A percentile compares a stretch with the other conserved stretches of the same genome.
phyloP scores from a whole-genome alignment of 2,888 invertebrate species.

The Suillia variegata region DNA sequence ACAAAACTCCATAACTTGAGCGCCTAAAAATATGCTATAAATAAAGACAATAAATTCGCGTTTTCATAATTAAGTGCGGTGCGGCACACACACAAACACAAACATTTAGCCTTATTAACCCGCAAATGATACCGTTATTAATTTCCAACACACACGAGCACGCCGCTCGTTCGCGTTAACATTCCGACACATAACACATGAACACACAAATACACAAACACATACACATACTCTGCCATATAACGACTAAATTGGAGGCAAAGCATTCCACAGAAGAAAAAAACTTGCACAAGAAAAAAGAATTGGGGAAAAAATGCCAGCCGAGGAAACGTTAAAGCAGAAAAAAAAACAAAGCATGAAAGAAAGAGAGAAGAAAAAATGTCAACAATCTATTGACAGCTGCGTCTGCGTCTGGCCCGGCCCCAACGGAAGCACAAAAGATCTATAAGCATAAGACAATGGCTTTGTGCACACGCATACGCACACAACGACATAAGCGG shows the following conservation, averaged over 20 bases:
- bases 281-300: not conserved
- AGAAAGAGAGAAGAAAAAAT: constrained; percentile 41
- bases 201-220: not conserved
- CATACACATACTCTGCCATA: not conserved
- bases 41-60: constrained; percentile 52
- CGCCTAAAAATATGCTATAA: constrained; percentile 22
- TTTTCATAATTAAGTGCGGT: constrained; percentile 51
- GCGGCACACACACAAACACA: constrained; percentile 52
- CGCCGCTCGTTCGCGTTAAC: not conserved
- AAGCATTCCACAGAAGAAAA: constrained; percentile 39
- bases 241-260: constrained; percentile 52
- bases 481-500: not conserved
- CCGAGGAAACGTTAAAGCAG: too few relatives aligned
- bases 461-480: not conserved
- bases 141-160: constrained; percentile 20
- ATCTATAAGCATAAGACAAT: too few relatives aligned
- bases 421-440: too few relatives aligned
- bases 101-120: constrained; percentile 54
- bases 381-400: constrained; percentile 54
- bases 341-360: too few relatives aligned
- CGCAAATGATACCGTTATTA: constrained; percentile 28
- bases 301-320: too few relatives aligned
- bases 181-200: not conserved
- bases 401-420: constrained; percentile 39
- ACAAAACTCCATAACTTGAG: too few relatives aligned